These are phyloP conservation scores for Creontiades dilutus DNA, from an alignment of 2,888 invertebrate genomes.

Conservation along the genomic window DNA sequence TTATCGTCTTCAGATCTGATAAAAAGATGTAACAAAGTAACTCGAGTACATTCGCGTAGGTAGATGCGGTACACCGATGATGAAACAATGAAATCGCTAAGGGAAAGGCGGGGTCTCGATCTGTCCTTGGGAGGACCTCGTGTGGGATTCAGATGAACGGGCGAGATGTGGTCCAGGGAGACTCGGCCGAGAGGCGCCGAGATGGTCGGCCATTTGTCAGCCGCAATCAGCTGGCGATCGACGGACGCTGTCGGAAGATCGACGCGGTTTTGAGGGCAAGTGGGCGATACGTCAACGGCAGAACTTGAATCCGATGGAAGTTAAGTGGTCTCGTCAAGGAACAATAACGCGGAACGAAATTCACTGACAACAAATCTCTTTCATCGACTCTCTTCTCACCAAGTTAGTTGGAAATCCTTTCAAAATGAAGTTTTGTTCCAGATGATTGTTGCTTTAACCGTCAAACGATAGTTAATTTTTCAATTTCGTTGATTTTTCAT, in stretches of 20 bases:
- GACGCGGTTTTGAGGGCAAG: no score
- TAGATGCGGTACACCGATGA: not conserved
- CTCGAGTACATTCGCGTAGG: not conserved
- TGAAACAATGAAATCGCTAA: slow-evolving; percentile 17
- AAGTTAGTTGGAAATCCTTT: no score
- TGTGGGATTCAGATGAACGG: not conserved
- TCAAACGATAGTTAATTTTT: no score
- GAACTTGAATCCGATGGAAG: not conserved
- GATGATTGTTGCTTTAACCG: no score
- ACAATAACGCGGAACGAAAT: no score
- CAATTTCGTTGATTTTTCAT: no score
- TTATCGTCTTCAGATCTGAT: no score
- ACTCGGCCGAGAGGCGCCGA: not conserved
- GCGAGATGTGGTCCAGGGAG: not conserved
- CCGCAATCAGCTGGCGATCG: not conserved
- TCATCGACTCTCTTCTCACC: no score
- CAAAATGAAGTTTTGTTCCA: no score
- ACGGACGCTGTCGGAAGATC: not conserved
- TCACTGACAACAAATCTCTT: no score
- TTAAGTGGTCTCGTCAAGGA: no score
- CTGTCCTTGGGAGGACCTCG: not conserved
- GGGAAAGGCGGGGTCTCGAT: not conserved
- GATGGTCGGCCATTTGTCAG: not conserved
- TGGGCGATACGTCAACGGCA: not conserved
- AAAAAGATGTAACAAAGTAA: no score